phyloP scores from a whole-genome alignment of 2,888 invertebrate species.

The Volucella inflata region DNA sequence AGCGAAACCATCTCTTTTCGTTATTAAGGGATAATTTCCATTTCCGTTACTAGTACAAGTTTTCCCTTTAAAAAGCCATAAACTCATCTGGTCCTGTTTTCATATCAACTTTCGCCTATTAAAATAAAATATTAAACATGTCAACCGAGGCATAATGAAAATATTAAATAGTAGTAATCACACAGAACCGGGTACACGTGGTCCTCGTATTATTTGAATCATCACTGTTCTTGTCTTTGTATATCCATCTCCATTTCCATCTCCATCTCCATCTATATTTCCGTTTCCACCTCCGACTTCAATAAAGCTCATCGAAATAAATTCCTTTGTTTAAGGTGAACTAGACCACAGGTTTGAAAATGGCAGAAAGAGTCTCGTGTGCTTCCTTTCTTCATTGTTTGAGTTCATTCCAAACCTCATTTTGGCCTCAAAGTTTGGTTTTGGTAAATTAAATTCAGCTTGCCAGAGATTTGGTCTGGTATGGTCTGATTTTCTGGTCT shows the following conservation, averaged over 20 bases:
- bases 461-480: background rate
- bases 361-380: slow-evolving; percentile 1
- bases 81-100: too few relatives aligned
- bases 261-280: background rate
- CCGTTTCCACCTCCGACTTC: background rate
- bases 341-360: slow-evolving; percentile 15
- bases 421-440: slow-evolving; percentile 51
- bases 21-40: too few relatives aligned
- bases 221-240: background rate
- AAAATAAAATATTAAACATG: too few relatives aligned
- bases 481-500: slow-evolving; percentile 7
- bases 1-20: too few relatives aligned
- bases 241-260: background rate
- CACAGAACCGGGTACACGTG: background rate
- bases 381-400: slow-evolving; percentile 37
- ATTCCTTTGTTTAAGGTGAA: slow-evolving; percentile 32
- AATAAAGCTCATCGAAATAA: slow-evolving; percentile 1
- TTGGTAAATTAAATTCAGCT: slow-evolving; percentile 38
- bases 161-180: background rate
- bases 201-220: slow-evolving; percentile 17
- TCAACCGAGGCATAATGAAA: background rate
- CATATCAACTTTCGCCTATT: too few relatives aligned
- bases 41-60: too few relatives aligned
- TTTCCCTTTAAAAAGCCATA: too few relatives aligned
- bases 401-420: slow-evolving; percentile 47